A percentile compares a stretch with the other conserved stretches of the same genome.
Conservation (phyloP, 2,113 vertebrate genomes). For the Myotis davidii region DNA sequence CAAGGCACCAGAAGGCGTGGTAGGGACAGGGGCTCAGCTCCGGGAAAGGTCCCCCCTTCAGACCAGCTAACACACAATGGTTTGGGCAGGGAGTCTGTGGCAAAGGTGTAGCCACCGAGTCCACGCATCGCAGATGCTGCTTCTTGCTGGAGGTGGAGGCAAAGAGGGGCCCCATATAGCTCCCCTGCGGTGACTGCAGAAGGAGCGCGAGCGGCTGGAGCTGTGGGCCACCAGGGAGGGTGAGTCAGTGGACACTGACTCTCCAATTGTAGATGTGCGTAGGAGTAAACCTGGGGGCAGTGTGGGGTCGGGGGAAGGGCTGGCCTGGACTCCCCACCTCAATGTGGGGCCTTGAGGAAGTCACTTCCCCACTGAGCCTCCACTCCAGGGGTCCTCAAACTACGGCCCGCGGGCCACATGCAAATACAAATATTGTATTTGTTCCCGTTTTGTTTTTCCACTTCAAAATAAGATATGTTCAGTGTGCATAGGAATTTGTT, state of each 20-base stretch:
- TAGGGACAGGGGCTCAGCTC: neutral
- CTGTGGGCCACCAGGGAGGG: neutral
- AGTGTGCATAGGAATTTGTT: too few relatives aligned
- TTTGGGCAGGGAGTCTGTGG: neutral
- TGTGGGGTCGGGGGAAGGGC: neutral
- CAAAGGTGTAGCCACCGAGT: neutral
- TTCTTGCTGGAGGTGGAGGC: neutral
- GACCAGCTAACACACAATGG: too few relatives aligned
- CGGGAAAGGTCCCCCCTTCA: neutral
- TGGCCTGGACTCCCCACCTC: neutral
- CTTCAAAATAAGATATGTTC: too few relatives aligned
- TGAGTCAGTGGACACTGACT: neutral
- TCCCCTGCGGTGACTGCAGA: neutral
- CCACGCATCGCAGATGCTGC: neutral
- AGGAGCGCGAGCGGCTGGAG: neutral
- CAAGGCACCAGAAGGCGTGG: neutral
- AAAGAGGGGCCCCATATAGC: neutral
- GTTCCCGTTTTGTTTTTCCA: too few relatives aligned
- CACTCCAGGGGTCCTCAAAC: too few relatives aligned
- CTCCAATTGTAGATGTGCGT: neutral
- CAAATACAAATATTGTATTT: too few relatives aligned
- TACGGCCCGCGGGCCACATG: too few relatives aligned
- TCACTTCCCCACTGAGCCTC: neutral
- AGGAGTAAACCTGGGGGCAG: neutral
- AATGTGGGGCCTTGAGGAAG: neutral